Evolutionary conservation across 23 tunicate genomes (phyloP).

Genomic region (Styela plicata): DNA sequence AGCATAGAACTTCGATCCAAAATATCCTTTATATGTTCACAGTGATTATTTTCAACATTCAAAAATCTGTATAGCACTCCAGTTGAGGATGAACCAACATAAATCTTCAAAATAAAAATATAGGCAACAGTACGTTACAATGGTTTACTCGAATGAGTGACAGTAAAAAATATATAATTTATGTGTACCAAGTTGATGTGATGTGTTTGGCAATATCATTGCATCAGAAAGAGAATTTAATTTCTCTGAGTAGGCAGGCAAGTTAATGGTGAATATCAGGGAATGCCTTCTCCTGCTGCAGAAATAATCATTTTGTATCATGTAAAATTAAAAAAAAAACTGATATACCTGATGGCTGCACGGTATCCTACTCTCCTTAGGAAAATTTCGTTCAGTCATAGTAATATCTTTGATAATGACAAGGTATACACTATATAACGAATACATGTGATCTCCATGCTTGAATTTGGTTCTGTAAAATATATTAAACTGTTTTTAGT

Average conservation of each 20-base stretch:
- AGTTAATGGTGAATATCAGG: too few species aligned
- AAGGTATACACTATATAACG: slow-evolving; percentile 73
- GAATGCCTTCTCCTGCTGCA: too few species aligned
- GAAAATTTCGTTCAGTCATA: slow-evolving; percentile 38
- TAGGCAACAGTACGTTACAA: too few species aligned
- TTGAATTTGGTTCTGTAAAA: slow-evolving; percentile 45
- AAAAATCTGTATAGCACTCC: slow-evolving; percentile 60
- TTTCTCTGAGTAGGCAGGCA: too few species aligned
- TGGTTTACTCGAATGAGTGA: too few species aligned
- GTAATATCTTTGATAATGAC: slow-evolving; percentile 80
- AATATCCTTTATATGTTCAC: slow-evolving; percentile 38
- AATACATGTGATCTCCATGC: slow-evolving; percentile 62
- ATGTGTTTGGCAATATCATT: too few species aligned
- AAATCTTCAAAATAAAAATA: slow-evolving; percentile 20
- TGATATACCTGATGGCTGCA: slow-evolving; percentile 23
- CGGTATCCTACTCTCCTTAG: slow-evolving; percentile 19
- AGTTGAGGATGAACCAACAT: slow-evolving; percentile 76
- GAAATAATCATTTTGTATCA: too few species aligned
- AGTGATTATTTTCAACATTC: slow-evolving; percentile 57
- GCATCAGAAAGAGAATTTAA: too few species aligned
- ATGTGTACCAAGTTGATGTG: too few species aligned
- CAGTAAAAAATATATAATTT: too few species aligned
- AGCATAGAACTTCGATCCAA: slow-evolving; percentile 38
- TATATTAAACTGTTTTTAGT: background rate
- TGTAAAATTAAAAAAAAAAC: too few species aligned